A percentile compares a stretch with the other conserved stretches of the same genome.
Evolutionary conservation across 1,140 invertebrate species (phyloP).

Genomic region (Neodiprion fabricii): DNA sequence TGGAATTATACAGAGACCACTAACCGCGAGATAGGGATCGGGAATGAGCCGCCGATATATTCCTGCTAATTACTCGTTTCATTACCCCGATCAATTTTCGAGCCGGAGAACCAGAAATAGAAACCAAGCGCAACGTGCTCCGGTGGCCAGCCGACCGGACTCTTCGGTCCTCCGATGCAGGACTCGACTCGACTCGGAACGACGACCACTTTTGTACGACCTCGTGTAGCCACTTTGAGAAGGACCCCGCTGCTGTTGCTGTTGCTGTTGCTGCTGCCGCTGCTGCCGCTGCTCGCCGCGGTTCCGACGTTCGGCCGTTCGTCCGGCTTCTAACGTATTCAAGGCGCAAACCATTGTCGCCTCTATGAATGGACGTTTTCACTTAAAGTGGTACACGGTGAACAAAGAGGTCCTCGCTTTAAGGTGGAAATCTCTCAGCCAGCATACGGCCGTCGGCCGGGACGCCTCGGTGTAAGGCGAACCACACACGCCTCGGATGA

Average conservation of each 20-base stretch:
- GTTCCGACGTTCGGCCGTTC: conserved; percentile 32
- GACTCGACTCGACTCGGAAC: not conserved
- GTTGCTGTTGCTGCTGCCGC: not conserved
- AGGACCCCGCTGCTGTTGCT: not conserved
- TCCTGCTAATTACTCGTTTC: not conserved
- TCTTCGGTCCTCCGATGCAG: no score
- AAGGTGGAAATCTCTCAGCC: conserved; percentile 42
- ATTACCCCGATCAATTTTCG: not conserved
- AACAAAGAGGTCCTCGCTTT: conserved; percentile 58
- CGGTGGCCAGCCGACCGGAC: not conserved
- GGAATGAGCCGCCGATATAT: no score
- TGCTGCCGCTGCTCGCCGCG: not conserved
- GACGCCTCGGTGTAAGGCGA: not conserved
- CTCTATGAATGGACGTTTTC: conserved; percentile 49
- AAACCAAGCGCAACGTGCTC: not conserved
- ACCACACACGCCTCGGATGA: conserved; percentile 16
- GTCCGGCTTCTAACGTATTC: conserved; percentile 13
- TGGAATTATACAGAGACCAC: no score
- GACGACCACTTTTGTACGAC: not conserved
- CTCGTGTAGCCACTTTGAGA: not conserved
- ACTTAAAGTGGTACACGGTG: conserved; percentile 48
- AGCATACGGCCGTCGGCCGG: conserved; percentile 41
- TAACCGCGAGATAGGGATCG: no score
- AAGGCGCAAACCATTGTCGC: conserved; percentile 34
- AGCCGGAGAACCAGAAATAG: not conserved